phyloP scores from a whole-genome alignment of 2,888 invertebrate genomes.

The Drosophila pseudotalamancana region DNA sequence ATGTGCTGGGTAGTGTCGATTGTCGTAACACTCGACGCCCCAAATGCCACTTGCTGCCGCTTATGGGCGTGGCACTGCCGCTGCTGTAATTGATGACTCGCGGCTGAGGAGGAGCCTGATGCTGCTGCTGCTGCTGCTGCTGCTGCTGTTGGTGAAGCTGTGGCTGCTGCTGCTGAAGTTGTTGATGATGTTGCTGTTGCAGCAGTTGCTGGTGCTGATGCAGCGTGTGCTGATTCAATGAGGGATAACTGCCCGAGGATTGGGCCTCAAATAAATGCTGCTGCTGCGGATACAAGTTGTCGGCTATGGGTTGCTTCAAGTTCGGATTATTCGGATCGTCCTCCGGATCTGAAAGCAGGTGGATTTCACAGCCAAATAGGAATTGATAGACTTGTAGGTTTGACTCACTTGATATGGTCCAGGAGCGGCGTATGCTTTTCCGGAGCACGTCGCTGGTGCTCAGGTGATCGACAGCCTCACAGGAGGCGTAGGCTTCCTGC shows the following conservation, averaged over 20 bases:
- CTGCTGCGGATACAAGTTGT: constrained; percentile 85
- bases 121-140: constrained; percentile 48
- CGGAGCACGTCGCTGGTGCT: constrained; percentile 88
- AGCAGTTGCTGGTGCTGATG: constrained; percentile 53
- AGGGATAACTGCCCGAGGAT: constrained; percentile 81
- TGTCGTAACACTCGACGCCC: constrained; percentile 82
- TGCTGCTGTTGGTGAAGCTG: constrained; percentile 54
- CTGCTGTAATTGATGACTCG: constrained; percentile 70
- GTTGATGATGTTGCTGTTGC: constrained; percentile 45
- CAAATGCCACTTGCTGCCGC: constrained; percentile 77
- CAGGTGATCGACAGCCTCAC: constrained; percentile 84
- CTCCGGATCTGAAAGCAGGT: constrained; percentile 77
- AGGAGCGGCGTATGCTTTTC: constrained; percentile 88
- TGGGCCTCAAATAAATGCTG: constrained; percentile 87
- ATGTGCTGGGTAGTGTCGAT: constrained; percentile 83
- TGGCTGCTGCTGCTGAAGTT: constrained; percentile 55
- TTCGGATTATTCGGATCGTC: constrained; percentile 82
- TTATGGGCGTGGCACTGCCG: constrained; percentile 78
- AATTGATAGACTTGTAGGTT: neutral
- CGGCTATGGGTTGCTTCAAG: constrained; percentile 82
- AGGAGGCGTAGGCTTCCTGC: constrained; percentile 86
- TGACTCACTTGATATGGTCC: constrained; percentile 89
- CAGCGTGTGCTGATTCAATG: constrained; percentile 63
- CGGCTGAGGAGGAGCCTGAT: too few relatives aligned
- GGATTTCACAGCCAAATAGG: neutral